Evolutionary conservation across 2,888 invertebrate genomes (phyloP).

Genomic region (Mythimna vitellina): DNA sequence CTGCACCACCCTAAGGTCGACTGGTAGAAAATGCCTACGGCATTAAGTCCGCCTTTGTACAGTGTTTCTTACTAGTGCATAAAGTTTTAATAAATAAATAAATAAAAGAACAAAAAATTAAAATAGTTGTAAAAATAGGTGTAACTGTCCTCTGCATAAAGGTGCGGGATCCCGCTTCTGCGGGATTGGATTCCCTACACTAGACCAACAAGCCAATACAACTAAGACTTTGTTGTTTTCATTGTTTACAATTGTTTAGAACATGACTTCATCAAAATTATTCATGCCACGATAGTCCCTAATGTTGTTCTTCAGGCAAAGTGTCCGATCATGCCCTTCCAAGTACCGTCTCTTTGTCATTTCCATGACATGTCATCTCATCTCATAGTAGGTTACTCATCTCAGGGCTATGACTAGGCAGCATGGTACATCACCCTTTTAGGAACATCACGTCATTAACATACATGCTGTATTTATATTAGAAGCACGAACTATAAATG

Average conservation of each 20-base stretch:
- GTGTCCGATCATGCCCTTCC: slow-evolving; percentile 12
- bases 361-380: slow-evolving; percentile 29
- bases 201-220: too few relatives aligned
- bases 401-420: slow-evolving; percentile 23
- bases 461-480: slow-evolving; percentile 32
- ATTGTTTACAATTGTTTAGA: background rate
- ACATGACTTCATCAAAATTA: slow-evolving; percentile 13
- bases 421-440: slow-evolving; percentile 6
- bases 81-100: too few relatives aligned
- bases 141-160: too few relatives aligned
- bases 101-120: too few relatives aligned
- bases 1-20: too few relatives aligned
- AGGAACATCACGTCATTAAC: background rate
- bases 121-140: too few relatives aligned
- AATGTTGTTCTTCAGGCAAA: background rate
- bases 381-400: slow-evolving; percentile 39
- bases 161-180: too few relatives aligned
- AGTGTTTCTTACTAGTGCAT: too few relatives aligned
- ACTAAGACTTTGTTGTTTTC: background rate
- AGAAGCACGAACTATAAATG: slow-evolving; percentile 27
- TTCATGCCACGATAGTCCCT: slow-evolving; percentile 4
- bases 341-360: slow-evolving; percentile 31
- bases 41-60: too few relatives aligned
- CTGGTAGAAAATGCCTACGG: too few relatives aligned
- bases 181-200: too few relatives aligned